Base-by-base conservation (phyloP, 2,888 invertebrate genomes). In the Eledone cirrhosa region DNA sequence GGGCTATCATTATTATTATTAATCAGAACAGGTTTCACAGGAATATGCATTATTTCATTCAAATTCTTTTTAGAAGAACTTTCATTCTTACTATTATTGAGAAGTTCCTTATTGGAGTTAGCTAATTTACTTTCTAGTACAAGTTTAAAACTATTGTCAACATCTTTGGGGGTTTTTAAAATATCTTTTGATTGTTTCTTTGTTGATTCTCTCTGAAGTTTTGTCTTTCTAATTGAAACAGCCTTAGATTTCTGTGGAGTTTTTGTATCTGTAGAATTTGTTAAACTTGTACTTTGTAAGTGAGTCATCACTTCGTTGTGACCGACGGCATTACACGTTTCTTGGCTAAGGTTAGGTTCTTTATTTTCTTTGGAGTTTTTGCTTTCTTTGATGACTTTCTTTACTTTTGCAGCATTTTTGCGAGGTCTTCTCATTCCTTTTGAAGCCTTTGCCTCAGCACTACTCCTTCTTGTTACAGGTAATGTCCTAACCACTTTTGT, bases 351-450 rank as follows among this genome's bases (percentile, higher is more conserved):
- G 27, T 76, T 48, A 14, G 48, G 48, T 48, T 76, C 76, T 16
- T 48, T 76, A 22, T 48, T 48, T 48, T 48, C 48, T 76, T 76
- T 76, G 3, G 48, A 48, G 47, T 48, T 76, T 48, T 76, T 76
- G 29, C 29, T 76, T 22, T 48, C 76, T 48, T 76, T 76, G 14
- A 76, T 19, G 11, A 47, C 76, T 4, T 76, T 76, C 27, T 76
- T 48, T 48, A 47, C 48, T 14, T 76, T 47, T 24, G 48, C 22
- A 29, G 47, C 13, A 24, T 76, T 76, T 24, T 22, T 27, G 19
- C 22, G n/a, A 24, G 24, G 47, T n/a, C 19, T 48, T 48, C 24
- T 76, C 16, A 47, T 48, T 47, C 3, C 76, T 27, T 76, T 76
- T 24, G 48, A 41, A 24, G 29, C 48, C 24, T 76, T 76, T 11